phyloP scores from a whole-genome alignment of 2,797 vertebrate genomes.

The Novumbra hubbsi region DNA sequence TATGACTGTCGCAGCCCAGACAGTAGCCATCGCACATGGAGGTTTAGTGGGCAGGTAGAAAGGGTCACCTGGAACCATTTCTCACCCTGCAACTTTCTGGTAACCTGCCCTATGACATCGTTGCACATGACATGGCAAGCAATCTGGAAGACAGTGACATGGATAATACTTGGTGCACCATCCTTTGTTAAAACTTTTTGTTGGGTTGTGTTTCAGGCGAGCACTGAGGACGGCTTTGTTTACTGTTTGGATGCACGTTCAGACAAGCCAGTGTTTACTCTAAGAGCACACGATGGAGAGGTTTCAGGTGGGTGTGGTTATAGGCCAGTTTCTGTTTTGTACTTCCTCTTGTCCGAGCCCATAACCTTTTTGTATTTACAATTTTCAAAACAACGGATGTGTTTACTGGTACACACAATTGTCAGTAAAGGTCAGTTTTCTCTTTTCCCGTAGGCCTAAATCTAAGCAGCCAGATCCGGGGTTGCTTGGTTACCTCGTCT shows the following conservation, averaged over 20 bases:
- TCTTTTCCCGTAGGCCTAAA: conserved; percentile 78
- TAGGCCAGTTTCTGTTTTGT: not conserved
- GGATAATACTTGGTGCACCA: not conserved
- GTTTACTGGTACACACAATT: not conserved
- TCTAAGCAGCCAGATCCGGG: conserved; percentile 93
- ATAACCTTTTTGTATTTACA: not conserved
- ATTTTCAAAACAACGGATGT: not conserved
- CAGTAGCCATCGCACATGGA: conserved; percentile 83
- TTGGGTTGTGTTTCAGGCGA: conserved; percentile 75
- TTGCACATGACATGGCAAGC: not conserved
- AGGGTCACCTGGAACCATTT: conserved; percentile 93
- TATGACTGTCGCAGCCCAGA: conserved; percentile 93
- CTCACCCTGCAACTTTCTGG: conserved; percentile 92
- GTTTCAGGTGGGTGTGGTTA: conserved; percentile 82
- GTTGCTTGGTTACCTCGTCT: conserved; percentile 93
- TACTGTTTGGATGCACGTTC: conserved; percentile 94
- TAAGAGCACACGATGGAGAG: conserved; percentile 91
- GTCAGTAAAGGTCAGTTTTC: not conserved
- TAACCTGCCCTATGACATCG: conserved; percentile 52
- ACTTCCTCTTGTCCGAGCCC: not conserved
- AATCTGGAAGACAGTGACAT: not conserved
- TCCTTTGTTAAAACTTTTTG: not conserved
- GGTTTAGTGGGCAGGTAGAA: conserved; percentile 95
- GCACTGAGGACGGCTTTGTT: conserved; percentile 96
- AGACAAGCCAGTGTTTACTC: conserved; percentile 91